Conservation (phyloP, 2,797 vertebrate genomes). For the Cephalopachus bancanus region DNA sequence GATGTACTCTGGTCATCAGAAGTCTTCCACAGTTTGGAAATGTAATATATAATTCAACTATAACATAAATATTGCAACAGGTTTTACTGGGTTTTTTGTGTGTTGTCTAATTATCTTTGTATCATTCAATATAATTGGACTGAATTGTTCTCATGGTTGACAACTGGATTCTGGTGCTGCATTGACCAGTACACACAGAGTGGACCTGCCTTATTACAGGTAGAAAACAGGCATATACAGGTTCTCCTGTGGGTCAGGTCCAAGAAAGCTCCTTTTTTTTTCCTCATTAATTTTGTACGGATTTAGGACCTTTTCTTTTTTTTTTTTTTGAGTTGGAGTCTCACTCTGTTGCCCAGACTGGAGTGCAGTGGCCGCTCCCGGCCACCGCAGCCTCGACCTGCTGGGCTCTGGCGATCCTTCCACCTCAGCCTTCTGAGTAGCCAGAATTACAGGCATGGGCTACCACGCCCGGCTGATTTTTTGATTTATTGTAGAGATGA, state of each 20-base stretch:
- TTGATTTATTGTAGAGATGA: too few relatives aligned
- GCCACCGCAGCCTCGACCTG: too few relatives aligned
- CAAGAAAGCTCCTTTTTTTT: not conserved
- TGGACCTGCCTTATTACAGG: not conserved
- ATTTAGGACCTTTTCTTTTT: not conserved
- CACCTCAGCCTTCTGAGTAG: too few relatives aligned
- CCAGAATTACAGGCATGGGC: too few relatives aligned
- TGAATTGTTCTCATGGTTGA: constrained; percentile 37
- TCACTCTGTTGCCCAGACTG: too few relatives aligned
- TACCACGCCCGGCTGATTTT: too few relatives aligned
- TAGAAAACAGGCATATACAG: not conserved
- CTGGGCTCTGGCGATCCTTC: too few relatives aligned
- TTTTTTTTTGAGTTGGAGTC: too few relatives aligned
- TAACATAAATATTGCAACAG: not conserved
- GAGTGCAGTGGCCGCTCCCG: too few relatives aligned
- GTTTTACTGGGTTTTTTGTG: not conserved
- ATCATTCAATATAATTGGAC: not conserved
- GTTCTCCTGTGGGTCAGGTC: not conserved
- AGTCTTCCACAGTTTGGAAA: not conserved
- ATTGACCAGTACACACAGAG: constrained; percentile 7
- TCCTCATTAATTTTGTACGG: not conserved
- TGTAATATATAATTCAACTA: not conserved
- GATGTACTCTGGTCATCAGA: not conserved
- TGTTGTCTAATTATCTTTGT: constrained; percentile 3
- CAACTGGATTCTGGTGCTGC: not conserved